Percentiles rank a stretch among this genome's conserved stretches.
Conservation (phyloP, 2,113 vertebrate species). For the Indicator indicator region DNA sequence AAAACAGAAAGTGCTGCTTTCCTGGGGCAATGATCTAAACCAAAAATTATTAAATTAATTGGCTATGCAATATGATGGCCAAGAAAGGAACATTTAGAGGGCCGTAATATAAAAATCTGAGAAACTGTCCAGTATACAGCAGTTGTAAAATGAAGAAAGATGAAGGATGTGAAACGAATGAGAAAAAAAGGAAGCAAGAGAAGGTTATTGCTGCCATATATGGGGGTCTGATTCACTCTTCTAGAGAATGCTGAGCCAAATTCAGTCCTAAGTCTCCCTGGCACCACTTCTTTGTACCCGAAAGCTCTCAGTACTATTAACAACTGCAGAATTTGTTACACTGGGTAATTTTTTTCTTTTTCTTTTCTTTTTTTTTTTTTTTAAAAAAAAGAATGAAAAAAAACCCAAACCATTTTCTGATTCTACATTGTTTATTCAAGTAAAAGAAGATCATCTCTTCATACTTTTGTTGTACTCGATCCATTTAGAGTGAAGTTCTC, state of each 20-base stretch:
- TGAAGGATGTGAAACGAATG: neutral
- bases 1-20: neutral
- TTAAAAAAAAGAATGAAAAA: too few species aligned
- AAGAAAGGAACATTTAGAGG: neutral
- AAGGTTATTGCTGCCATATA: neutral
- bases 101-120: neutral
- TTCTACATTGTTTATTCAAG: neutral
- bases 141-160: constrained; percentile 24
- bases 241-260: neutral
- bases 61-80: neutral
- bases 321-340: neutral
- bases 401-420: too few species aligned
- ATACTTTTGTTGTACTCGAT: neutral
- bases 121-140: neutral
- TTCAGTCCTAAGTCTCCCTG: neutral
- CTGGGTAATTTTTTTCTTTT: neutral
- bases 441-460: neutral
- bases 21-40: neutral
- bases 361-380: neutral
- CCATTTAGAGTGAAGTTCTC: neutral
- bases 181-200: neutral
- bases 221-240: neutral
- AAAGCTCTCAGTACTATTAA: neutral
- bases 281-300: neutral
- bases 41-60: constrained; percentile 4